Conservation (phyloP, 1,140 invertebrate genomes). For the Cyrtorhinus lividipennis region DNA sequence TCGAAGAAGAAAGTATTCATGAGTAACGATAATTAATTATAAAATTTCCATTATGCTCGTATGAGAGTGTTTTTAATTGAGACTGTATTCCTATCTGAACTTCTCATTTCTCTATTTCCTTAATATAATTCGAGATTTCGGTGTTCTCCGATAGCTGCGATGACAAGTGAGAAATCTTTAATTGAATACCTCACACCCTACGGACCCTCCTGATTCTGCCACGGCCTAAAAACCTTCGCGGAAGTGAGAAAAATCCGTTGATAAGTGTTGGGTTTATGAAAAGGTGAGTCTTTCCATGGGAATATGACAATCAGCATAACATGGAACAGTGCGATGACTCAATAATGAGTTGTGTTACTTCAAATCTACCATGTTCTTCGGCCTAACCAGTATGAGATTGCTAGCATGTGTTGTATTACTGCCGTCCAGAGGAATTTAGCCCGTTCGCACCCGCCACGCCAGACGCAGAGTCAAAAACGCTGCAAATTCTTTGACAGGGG, state of each 20-base stretch:
- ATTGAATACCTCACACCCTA: not conserved
- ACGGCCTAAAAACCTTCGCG: not conserved
- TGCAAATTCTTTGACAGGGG: no score
- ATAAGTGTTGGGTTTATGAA: not conserved
- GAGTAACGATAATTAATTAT: no score
- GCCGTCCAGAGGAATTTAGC: no score
- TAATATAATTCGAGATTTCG: no score
- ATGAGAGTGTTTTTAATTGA: no score
- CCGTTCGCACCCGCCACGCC: no score
- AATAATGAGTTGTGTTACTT: not conserved
- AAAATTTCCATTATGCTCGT: no score
- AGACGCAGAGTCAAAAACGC: no score
- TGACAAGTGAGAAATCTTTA: slow-evolving; percentile 4
- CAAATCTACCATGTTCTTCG: not conserved
- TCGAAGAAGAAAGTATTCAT: no score
- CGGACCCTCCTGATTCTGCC: not conserved
- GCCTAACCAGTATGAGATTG: not conserved
- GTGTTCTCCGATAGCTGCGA: no score
- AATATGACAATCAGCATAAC: not conserved
- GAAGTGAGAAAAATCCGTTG: not conserved
- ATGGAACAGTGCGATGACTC: not conserved
- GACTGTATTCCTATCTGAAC: no score
- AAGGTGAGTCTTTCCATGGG: not conserved
- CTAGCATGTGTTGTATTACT: not conserved
- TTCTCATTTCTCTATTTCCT: no score